Conservation (phyloP, 2,888 invertebrate species). For the Elmis aenea region DNA sequence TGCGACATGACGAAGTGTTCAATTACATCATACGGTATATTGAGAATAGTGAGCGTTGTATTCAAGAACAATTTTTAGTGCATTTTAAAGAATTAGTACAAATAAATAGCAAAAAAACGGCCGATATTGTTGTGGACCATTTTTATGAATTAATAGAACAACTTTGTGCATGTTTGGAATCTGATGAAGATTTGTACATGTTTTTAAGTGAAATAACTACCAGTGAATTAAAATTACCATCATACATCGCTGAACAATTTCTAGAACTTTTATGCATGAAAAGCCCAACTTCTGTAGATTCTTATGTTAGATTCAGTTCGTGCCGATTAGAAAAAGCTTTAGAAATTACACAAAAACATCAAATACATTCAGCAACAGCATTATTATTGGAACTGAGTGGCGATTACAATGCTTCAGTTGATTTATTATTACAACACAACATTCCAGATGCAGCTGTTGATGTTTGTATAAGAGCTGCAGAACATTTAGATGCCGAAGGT, state of each 20-base stretch:
- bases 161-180: slow-evolving; percentile 46
- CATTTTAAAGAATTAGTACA: slow-evolving; percentile 52
- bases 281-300: slow-evolving; percentile 51
- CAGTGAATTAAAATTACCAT: slow-evolving; percentile 43
- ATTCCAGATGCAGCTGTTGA: slow-evolving; percentile 40
- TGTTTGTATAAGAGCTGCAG: slow-evolving; percentile 49
- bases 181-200: slow-evolving; percentile 47
- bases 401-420: slow-evolving; percentile 66
- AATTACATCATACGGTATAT: slow-evolving; percentile 51
- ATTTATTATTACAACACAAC: slow-evolving; percentile 51
- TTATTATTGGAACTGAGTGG: slow-evolving; percentile 71
- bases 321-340: slow-evolving; percentile 63
- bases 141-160: slow-evolving; percentile 48
- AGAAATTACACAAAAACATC: slow-evolving; percentile 58
- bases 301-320: slow-evolving; percentile 51
- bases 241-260: slow-evolving; percentile 54
- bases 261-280: slow-evolving; percentile 59
- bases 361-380: slow-evolving; percentile 63
- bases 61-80: slow-evolving; percentile 46
- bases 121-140: slow-evolving; percentile 57
- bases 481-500: slow-evolving; percentile 44
- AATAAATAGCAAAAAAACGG: slow-evolving; percentile 59
- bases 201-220: slow-evolving; percentile 55
- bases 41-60: slow-evolving; percentile 41
- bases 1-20: slow-evolving; percentile 59